A percentile compares a stretch with the other conserved stretches of the same genome.
phyloP scores from a whole-genome alignment of 1,140 invertebrate species.

The Tetramorium parvispinum region DNA sequence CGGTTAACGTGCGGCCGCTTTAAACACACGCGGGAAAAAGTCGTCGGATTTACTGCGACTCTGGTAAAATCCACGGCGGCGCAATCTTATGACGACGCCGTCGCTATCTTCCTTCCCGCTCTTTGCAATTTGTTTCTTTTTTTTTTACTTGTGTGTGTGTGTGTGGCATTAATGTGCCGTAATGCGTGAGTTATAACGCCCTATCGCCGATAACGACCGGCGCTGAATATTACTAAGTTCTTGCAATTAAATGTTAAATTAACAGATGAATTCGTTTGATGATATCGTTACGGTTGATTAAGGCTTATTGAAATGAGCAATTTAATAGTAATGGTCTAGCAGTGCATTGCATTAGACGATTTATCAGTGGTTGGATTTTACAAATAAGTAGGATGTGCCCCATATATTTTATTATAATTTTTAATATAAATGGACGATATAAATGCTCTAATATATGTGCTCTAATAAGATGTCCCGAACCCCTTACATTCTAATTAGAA shows the following conservation, averaged over 20 bases:
- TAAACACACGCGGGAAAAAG: constrained; percentile 67
- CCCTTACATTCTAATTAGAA: neutral
- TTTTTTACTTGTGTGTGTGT: neutral
- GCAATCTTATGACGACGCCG: constrained; percentile 28
- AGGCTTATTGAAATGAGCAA: neutral
- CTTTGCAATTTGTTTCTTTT: neutral
- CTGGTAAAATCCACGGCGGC: constrained; percentile 12
- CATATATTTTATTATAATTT: neutral
- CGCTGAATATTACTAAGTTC: neutral
- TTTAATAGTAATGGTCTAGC: neutral
- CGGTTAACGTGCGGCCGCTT: constrained; percentile 53
- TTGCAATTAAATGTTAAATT: neutral
- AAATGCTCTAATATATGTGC: too few species aligned
- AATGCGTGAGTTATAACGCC: constrained; percentile 1
- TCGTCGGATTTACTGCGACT: constrained; percentile 57
- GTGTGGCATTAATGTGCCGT: constrained; percentile 17
- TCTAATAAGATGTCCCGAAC: neutral
- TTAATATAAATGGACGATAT: neutral
- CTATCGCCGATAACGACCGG: neutral
- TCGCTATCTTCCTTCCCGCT: neutral
- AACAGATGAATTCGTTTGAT: neutral
- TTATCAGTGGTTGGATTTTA: neutral
- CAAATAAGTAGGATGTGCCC: neutral
- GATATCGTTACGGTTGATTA: neutral
- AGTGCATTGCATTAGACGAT: neutral